Base-by-base conservation (phyloP, 2,797 vertebrate genomes). In the Acomys russatus region DNA sequence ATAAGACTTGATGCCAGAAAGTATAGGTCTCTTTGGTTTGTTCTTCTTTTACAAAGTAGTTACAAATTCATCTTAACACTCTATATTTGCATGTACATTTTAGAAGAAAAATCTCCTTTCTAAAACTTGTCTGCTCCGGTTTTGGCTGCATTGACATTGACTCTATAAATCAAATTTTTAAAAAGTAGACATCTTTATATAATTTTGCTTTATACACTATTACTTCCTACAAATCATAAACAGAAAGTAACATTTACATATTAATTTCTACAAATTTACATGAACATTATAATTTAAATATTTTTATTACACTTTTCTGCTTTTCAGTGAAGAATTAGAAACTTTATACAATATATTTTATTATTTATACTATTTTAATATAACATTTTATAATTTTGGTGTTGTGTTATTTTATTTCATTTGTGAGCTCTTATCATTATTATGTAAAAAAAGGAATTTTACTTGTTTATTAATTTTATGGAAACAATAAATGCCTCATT, bases 11-110 rank as follows among this genome's bases (percentile, higher is more conserved):
- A 70, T 30, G 38, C 49, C 64, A 49, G 6, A 35, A 38, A 74
- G 44, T 28, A 66, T 23, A 70, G 63, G 44, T 44, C 44, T 9
- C 17, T 95, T 20, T 35, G 23, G 35, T 90, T 49, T 80, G 2
- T 78, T 17, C 44, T 77, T 85, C 30, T 28, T 73, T 88, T 28
- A 87, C 64, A 80, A 70, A 38, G 33, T 51, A 11, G 30, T 74
- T 87, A 89, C 49, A 73, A 30, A 91, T 5, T 74, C 44, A 90
- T 92, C 33, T 74, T 70, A 95, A 80, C 33, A 80, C 68, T 92
- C 17, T 35, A 11, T 1, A 49, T 66, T 59, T 78, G 38, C 59
- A 49, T 22, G 7, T 30, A 76, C 76, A 71, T 30, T 79, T 68
- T 68, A 84, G n/a, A 79, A 90, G 49, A 92, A 54, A 90, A 61